These are phyloP conservation scores for Dexiosoma caninum DNA, from an alignment of 2,888 invertebrate genomes.

Conservation along the genomic window DNA sequence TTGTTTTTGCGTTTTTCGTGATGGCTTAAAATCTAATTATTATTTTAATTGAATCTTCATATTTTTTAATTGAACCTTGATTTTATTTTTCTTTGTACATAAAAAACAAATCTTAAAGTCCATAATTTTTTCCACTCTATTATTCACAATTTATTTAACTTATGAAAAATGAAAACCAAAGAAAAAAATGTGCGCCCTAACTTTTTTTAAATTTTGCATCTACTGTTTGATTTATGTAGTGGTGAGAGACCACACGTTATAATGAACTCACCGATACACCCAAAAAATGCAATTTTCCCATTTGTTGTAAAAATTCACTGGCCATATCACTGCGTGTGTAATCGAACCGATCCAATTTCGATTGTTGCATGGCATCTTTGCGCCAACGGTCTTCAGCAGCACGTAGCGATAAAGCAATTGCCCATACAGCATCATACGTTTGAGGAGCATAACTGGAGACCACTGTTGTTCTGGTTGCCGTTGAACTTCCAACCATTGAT, in stretches of 20 bases:
- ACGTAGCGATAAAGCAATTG: constrained; percentile 87
- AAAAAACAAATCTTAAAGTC: too few species aligned
- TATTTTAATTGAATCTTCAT: too few species aligned
- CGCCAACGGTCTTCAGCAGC: constrained; percentile 82
- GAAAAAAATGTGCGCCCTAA: too few species aligned
- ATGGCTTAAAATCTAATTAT: too few species aligned
- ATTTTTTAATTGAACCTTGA: too few species aligned
- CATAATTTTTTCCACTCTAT: too few species aligned
- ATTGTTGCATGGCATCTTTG: constrained; percentile 72
- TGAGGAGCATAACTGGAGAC: constrained; percentile 86
- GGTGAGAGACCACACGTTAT: neutral
- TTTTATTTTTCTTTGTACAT: too few species aligned
- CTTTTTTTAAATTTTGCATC: too few species aligned
- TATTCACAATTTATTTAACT: too few species aligned
- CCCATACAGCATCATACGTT: constrained; percentile 95
- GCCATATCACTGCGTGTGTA: constrained; percentile 87
- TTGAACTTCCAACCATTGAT: neutral
- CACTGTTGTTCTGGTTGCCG: neutral
- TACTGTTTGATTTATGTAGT: too few species aligned
- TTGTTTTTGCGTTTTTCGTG: too few species aligned
- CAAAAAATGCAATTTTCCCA: constrained; percentile 86
- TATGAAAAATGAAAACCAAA: too few species aligned
- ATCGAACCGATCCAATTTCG: constrained; percentile 82
- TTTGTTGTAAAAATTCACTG: constrained; percentile 83
- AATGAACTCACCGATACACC: constrained; percentile 88